A percentile compares a stretch with the other conserved stretches of the same genome.
Evolutionary conservation across 2,888 invertebrate species (phyloP).

Genomic region (Pollenia griseotomentosa): DNA sequence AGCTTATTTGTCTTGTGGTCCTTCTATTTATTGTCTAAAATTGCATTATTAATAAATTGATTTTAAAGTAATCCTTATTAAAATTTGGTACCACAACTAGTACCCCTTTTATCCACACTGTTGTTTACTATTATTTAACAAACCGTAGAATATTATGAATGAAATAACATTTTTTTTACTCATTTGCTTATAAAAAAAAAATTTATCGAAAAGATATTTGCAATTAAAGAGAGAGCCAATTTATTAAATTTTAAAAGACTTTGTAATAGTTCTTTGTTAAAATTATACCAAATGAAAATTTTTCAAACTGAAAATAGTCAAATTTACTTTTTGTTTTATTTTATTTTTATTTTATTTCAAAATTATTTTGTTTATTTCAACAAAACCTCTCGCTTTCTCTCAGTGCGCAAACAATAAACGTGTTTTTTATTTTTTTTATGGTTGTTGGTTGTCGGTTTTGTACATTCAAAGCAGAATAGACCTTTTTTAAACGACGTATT

Average conservation of each 20-base stretch:
- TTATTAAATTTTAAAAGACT: background rate
- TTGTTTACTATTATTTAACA: conserved; percentile 26
- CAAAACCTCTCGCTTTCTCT: conserved; percentile 62
- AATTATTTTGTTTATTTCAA: background rate
- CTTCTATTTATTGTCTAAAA: too few species aligned
- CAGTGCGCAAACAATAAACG: conserved; percentile 64
- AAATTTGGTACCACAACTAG: conserved; percentile 17
- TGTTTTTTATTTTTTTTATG: conserved; percentile 47
- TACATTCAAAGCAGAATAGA: conserved; percentile 42
- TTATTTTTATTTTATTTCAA: conserved; percentile 7
- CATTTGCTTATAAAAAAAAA: conserved; percentile 2
- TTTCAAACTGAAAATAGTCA: background rate
- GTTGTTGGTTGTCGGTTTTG: conserved; percentile 22
- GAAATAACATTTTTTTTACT: conserved; percentile 39
- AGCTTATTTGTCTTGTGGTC: too few species aligned
- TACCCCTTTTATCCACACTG: background rate
- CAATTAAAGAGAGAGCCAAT: background rate
- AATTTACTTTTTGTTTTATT: background rate
- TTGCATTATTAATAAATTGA: too few species aligned
- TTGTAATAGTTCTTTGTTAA: background rate
- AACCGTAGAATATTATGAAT: conserved; percentile 52
- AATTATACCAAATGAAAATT: background rate
- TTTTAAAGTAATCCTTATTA: background rate
- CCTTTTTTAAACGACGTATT: conserved; percentile 65
- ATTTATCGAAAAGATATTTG: background rate